A percentile compares a stretch with the other conserved stretches of the same genome.
These are phyloP conservation scores for Campylomormyrus tamandua DNA, from an alignment of 2,113 vertebrate species.

Conservation along the genomic window DNA sequence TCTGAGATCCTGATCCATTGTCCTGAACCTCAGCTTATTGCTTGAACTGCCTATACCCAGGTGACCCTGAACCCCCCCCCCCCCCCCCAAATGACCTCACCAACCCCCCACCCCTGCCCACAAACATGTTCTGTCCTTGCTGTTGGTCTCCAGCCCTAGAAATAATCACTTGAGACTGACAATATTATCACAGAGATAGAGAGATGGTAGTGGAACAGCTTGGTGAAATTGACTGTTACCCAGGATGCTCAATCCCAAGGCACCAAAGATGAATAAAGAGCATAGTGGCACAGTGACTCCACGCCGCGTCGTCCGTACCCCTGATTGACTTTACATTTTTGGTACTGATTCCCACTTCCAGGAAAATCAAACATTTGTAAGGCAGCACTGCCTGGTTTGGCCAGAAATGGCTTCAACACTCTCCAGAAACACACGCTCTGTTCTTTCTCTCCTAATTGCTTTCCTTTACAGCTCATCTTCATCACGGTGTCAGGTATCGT, in stretches of 20 bases:
- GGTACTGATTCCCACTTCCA: not conserved
- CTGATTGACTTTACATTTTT: constrained; percentile 2
- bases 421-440: not conserved
- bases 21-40: not conserved
- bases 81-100: not conserved
- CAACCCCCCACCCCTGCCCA: too few relatives aligned
- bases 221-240: not conserved
- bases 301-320: not conserved
- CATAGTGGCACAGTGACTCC: not conserved
- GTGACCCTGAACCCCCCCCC: not conserved
- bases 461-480: not conserved
- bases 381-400: not conserved
- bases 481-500: not conserved
- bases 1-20: not conserved
- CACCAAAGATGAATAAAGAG: not conserved
- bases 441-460: not conserved
- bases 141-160: not conserved
- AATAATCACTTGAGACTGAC: not conserved
- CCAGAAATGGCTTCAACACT: not conserved
- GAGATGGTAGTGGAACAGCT: not conserved
- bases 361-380: not conserved
- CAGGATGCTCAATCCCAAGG: not conserved
- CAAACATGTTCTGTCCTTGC: not conserved
- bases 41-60: not conserved
- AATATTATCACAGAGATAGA: not conserved